Base-by-base conservation (phyloP, 2,888 invertebrate species). In the Seira sanloemensis region DNA sequence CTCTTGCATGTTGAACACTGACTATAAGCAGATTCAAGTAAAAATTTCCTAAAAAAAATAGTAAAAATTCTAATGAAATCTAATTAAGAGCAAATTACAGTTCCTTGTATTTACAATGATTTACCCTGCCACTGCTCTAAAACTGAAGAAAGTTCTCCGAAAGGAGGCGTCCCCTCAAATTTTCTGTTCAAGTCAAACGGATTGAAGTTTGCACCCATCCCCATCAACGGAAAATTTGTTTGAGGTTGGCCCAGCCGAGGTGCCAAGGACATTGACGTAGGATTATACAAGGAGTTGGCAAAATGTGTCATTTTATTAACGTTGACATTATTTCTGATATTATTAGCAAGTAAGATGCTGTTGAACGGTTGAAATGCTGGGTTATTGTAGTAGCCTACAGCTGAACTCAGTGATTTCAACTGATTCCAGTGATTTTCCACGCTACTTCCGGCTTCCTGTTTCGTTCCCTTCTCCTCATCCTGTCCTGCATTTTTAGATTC, bases 21-120 rank as follows among this genome's bases (percentile, higher is more conserved):
- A 89, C 58, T 21, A 88, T 88, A 19, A 88, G 77, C 7, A 89
- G 76, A 76, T 88, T 89, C 58, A 89, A 54, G 21, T 84, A 84
- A 12, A 87, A 67, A 71, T 88, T 89, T 9, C 89, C 89, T 88
- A 54, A 16, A 80, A 66, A 25, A 65, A 9, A 54, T 27, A 58
- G 16, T 25, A 16, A 24, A n/a, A n/a, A n/a, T n/a, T n/a, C n/a
- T n/a, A n/a, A n/a, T n/a, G n/a, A n/a, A n/a, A n/a, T n/a, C n/a
- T 18, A 46, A 71, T 21, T 19, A n/a, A n/a, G n/a, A n/a, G n/a
- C n/a, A n/a, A n/a, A n/a, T n/a, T n/a, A n/a, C n/a, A n/a, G n/a
- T n/a, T n/a, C n/a, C n/a, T n/a, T n/a, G n/a, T n/a, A n/a, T n/a
- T n/a, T n/a, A n/a, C n/a, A n/a, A n/a, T n/a, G n/a, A n/a, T n/a